A percentile compares a stretch with the other conserved stretches of the same genome.
Conservation (phyloP, 2,888 invertebrate genomes). For the Galerucella pusilla region DNA sequence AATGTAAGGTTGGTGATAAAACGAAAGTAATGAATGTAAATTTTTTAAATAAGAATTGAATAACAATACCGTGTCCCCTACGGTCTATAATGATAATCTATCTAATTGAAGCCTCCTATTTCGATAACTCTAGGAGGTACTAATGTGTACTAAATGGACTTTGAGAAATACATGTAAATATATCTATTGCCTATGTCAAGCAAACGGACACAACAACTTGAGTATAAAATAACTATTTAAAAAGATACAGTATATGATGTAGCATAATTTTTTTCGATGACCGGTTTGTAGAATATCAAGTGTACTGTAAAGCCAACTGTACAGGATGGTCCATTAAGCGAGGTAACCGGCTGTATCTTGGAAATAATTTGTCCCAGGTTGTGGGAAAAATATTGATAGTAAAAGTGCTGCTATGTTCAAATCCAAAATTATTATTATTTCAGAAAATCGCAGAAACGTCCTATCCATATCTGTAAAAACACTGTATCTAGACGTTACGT, state of each 20-base stretch:
- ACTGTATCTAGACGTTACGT: too few species aligned
- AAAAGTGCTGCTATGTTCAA: too few species aligned
- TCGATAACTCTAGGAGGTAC: conserved; percentile 33
- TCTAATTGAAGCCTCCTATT: conserved; percentile 29
- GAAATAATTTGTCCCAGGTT: too few species aligned
- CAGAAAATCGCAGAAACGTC: too few species aligned
- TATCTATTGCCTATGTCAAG: conserved; percentile 39
- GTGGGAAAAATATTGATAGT: too few species aligned
- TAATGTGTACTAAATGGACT: conserved; percentile 40
- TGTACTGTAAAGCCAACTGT: background rate
- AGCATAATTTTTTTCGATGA: background rate
- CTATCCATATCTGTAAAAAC: too few species aligned
- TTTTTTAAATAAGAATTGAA: conserved; percentile 13
- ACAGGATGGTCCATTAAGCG: too few species aligned
- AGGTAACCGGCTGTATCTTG: too few species aligned
- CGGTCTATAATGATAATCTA: conserved; percentile 17
- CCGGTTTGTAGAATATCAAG: background rate
- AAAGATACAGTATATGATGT: background rate
- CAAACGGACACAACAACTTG: conserved; percentile 41
- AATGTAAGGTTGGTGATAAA: background rate
- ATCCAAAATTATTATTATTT: too few species aligned
- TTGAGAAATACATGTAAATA: conserved; percentile 34
- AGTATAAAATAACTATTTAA: background rate
- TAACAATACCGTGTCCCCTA: conserved; percentile 26
- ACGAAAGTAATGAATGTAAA: background rate